Percentiles rank a stretch among this genome's conserved stretches.
phyloP scores from a whole-genome alignment of 2,113 vertebrate species.

The Embiotoca jacksoni region DNA sequence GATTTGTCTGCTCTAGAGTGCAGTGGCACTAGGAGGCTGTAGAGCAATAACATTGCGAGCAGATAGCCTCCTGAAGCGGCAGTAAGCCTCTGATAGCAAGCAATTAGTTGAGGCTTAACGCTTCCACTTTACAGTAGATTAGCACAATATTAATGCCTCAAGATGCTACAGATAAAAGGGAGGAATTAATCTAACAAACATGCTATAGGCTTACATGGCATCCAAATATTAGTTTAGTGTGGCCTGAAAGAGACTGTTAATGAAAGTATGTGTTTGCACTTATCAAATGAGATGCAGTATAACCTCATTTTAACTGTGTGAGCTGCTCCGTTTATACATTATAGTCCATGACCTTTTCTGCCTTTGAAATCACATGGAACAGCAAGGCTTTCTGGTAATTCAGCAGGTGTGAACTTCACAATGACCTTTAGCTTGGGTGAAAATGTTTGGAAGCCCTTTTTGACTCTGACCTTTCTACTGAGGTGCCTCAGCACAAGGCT shows the following conservation, averaged over 20 bases:
- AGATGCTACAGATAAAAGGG: conserved; percentile 33
- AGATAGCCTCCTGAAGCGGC: conserved; percentile 15
- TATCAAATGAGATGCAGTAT: neutral
- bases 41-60: conserved; percentile 18
- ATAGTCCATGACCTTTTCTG: conserved; percentile 27
- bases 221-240: neutral
- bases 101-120: conserved; percentile 24
- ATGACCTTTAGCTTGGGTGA: conserved; percentile 39
- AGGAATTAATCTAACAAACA: conserved; percentile 4
- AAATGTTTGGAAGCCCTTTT: conserved; percentile 27
- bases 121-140: conserved; percentile 31
- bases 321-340: neutral
- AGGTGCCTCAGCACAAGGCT: neutral
- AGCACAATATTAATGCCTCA: conserved; percentile 26
- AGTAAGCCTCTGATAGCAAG: conserved; percentile 36
- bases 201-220: neutral
- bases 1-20: conserved; percentile 1
- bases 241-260: neutral
- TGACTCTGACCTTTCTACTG: conserved; percentile 36
- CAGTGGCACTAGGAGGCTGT: neutral
- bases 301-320: neutral
- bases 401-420: conserved; percentile 16
- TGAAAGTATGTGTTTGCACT: neutral
- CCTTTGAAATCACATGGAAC: conserved; percentile 17
- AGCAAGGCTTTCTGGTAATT: conserved; percentile 10